Percentiles rank a stretch among this genome's conserved stretches.
These are phyloP conservation scores for Botrylloides violaceus DNA, from an alignment of 23 tunicate genomes.

Conservation along the genomic window DNA sequence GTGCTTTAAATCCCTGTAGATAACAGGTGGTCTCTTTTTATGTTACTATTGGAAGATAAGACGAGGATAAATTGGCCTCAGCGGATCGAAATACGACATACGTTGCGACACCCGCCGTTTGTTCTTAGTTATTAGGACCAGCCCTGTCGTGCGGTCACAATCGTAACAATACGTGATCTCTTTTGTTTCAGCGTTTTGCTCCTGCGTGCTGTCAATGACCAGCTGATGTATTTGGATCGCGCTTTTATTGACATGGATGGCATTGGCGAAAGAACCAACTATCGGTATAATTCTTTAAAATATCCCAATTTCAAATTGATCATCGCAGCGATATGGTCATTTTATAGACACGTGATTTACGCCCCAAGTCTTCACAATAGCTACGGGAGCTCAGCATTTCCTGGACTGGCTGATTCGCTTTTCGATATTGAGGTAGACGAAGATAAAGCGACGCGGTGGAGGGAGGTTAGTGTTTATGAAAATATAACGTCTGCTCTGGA, in stretches of 20 bases:
- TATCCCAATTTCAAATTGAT: too few relatives aligned
- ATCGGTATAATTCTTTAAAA: too few relatives aligned
- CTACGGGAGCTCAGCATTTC: constrained; percentile 61
- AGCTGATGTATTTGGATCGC: constrained; percentile 72
- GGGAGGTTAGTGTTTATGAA: constrained; percentile 55
- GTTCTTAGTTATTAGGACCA: too few relatives aligned
- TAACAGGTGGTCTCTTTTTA: too few relatives aligned
- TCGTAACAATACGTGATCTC: not conserved
- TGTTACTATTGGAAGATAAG: too few relatives aligned
- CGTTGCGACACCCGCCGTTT: too few relatives aligned
- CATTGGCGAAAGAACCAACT: constrained; percentile 36
- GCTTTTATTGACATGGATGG: constrained; percentile 65
- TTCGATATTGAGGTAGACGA: constrained; percentile 49
- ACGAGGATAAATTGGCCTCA: too few relatives aligned
- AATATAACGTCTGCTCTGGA: too few relatives aligned
- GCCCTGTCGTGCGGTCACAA: too few relatives aligned
- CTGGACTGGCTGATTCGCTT: constrained; percentile 54
- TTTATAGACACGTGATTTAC: constrained; percentile 50
- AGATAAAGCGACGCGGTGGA: constrained; percentile 44
- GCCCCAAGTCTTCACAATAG: constrained; percentile 71
- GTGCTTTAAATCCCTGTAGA: too few relatives aligned
- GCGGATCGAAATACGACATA: too few relatives aligned
- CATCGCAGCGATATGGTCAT: too few relatives aligned
- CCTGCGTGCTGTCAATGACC: constrained; percentile 48
- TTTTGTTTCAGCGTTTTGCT: constrained; percentile 17